Evolutionary conservation across 2,797 vertebrate species (phyloP).

Genomic region (Enteromius viviparus): DNA sequence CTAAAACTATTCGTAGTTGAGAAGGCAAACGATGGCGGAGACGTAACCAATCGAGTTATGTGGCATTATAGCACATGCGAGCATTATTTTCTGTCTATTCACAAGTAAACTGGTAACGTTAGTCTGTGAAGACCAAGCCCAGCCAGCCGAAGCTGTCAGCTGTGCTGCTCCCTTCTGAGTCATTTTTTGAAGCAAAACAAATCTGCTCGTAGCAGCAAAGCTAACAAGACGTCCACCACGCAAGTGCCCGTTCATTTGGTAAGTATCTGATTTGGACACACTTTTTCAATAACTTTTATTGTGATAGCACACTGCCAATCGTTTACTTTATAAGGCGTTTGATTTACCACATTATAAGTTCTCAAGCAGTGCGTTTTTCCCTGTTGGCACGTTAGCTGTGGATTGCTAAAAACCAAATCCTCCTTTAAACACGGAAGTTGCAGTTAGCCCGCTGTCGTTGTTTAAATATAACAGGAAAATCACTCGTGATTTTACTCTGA

Average conservation of each 20-base stretch:
- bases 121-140: constrained; percentile 13
- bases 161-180: constrained; percentile 39
- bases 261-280: constrained; percentile 11
- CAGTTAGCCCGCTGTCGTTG: not conserved
- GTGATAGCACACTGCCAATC: not conserved
- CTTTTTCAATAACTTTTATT: not conserved
- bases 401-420: constrained; percentile 23
- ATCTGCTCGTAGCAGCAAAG: constrained; percentile 40
- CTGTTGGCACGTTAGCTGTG: constrained; percentile 27
- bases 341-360: not conserved
- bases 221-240: constrained; percentile 26
- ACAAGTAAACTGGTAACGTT: not conserved
- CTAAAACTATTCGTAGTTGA: not conserved
- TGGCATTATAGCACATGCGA: not conserved
- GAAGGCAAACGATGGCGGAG: not conserved
- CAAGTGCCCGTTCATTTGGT: constrained; percentile 19
- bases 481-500: not conserved
- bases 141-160: constrained; percentile 17
- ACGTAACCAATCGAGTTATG: not conserved
- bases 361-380: not conserved
- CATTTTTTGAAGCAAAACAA: constrained; percentile 40
- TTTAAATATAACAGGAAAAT: constrained; percentile 7
- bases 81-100: not conserved
- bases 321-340: not conserved
- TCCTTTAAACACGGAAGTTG: constrained; percentile 31